Base-by-base conservation (phyloP, 1,140 invertebrate species). In the Drosophila mayri region DNA sequence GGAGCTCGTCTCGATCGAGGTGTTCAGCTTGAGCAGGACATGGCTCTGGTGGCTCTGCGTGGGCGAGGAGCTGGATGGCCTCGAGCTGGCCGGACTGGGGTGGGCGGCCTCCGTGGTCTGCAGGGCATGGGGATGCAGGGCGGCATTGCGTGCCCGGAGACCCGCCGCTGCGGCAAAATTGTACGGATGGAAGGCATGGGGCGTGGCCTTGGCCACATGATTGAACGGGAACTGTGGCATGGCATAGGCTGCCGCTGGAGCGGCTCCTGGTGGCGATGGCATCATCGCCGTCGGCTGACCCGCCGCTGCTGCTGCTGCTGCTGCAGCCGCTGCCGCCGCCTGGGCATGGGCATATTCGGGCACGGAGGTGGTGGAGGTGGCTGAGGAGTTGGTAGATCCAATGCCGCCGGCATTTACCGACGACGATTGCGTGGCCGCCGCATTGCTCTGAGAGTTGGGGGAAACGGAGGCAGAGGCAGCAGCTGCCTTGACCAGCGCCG, bases 1-100 rank as follows among this genome's bases (percentile, higher is more conserved):
- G 8, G 95, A 95, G 80, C 95, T 95, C 2, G 94, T 93, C 88
- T 94, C 94, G 4, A 91, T 91, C 10, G 94, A 94, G 52, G 93
- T 94, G 16, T 94, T 93, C 81, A 94, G 92, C 66, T 93, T 93
- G 82, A 94, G 93, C 52, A 81, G 74, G 4, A 90, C 76, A 93
- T 94, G 93, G 20, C 52, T 55, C 59, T 94, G 93, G 14, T 55
- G 52, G 52, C 52, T 55, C 92, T 47, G 92, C 82, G 73, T 94
- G 73, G 91, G 93, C 93, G 81, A 94, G 79, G 70, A 94, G 93
- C 85, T 94, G 91, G 67, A 93, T 32, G 84, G 94, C 57, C 94
- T 92, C 71, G 94, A 94, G 54, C 94, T 94, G 4, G 94, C 94
- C 4, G 94, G 94, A 8, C 94, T 94, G 70, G 94, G 76, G 41